Evolutionary conservation across 2,113 vertebrate species (phyloP).

Genomic region (Rhadina sibilatrix): DNA sequence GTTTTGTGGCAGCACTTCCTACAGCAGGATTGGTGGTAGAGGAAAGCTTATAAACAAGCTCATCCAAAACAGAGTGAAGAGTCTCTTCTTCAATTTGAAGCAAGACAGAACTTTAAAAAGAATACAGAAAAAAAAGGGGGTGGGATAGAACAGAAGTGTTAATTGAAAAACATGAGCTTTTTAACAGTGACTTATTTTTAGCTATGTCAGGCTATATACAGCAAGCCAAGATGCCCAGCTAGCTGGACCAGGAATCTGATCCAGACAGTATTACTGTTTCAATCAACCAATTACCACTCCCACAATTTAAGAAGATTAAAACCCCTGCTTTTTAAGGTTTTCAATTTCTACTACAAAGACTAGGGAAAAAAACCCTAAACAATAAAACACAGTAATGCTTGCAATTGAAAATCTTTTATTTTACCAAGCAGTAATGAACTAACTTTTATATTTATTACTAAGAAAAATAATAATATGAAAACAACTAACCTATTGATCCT

Average conservation of each 20-base stretch:
- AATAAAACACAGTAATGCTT: background rate
- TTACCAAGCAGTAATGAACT: background rate
- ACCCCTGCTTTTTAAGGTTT: background rate
- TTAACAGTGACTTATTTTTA: background rate
- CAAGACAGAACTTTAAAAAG: slow-evolving; percentile 74
- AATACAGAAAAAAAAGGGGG: background rate
- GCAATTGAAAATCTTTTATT: background rate
- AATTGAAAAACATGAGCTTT: background rate
- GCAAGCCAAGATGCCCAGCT: background rate
- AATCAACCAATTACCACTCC: background rate
- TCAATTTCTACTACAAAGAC: background rate
- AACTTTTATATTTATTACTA: background rate
- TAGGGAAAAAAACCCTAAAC: fast-evolving
- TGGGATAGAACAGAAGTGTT: background rate
- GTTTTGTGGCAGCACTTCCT: slow-evolving; percentile 79
- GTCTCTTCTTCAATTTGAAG: slow-evolving; percentile 70
- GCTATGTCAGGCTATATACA: background rate
- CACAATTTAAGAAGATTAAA: background rate
- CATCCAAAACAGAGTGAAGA: slow-evolving; percentile 83
- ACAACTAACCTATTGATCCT: slow-evolving; percentile 79
- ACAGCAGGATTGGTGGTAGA: slow-evolving; percentile 79
- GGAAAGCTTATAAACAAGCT: slow-evolving; percentile 87
- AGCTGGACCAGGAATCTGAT: background rate
- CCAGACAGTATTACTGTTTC: background rate
- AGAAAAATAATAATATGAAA: background rate